A percentile compares a stretch with the other conserved stretches of the same genome.
Evolutionary conservation across 2,113 vertebrate genomes (phyloP).

Genomic region (rabbit (Oryctolagus cuniculus)): mOryCun1.1 NC_091438.1:111727501-111728000

Average conservation of each 20-base stretch:
- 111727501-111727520: too few relatives aligned
- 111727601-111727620: background rate
- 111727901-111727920: background rate
- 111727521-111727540: too few relatives aligned
- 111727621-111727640: background rate
- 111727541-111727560: too few relatives aligned
- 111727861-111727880: background rate
- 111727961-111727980: conserved; percentile 41
- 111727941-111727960: background rate
- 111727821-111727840: background rate
- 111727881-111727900: background rate
- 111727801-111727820: background rate
- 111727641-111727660: background rate
- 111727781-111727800: background rate
- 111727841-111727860: background rate
- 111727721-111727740: background rate
- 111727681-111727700: conserved; percentile 18
- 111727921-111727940: background rate
- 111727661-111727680: conserved; percentile 29
- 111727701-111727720: conserved; percentile 37
- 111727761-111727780: background rate
- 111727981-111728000: conserved; percentile 69
- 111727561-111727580: too few relatives aligned
- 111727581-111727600: background rate
- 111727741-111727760: background rate